Base-by-base conservation (phyloP, 23 tunicate species). In the Trididemnum miniatum region DNA sequence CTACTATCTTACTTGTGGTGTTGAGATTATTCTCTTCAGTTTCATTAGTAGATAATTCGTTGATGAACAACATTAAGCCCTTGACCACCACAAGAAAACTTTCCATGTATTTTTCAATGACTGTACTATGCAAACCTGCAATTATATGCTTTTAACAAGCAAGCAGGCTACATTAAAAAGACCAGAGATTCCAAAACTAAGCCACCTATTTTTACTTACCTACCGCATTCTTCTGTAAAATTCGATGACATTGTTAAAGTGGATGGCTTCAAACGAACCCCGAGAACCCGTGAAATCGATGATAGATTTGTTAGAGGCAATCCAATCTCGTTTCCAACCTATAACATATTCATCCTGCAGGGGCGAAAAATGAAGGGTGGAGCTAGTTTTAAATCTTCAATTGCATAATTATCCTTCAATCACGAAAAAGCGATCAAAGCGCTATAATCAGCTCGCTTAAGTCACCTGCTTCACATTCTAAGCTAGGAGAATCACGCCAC, bases 281-380 rank as follows among this genome's bases (percentile, higher is more conserved):
- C 75, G 32, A 67, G 37, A 20, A 67, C 7, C 20, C 38, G 2
- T 24, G 29, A 31, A 4, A 62, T 62, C 67, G 38, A n/a, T 3
- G 5, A 30, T 38, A 38, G 75, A 67, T 31, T n/a, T 31, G 38
- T 12, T 3, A 31, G 7, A 9, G 7, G 31, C n/a, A 32, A 30
- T 67, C 75, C 75, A 32, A n/a, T 67, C 32, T 67, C 75, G 18
- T 67, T 67, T 9, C 38, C 75, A 5, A 67, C 38, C 75, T 67
- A 7, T 4, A 67, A 67, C 75, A 5, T 67, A 30, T 9, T n/a
- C 75, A 5, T 30, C 38, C 75, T 67, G 37, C 7, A 67, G 32
- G 54, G 54, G 54, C 67, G 5, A 22, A 62, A 62, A n/a, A n/a
- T n/a, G n/a, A n/a, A n/a, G n/a, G n/a, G n/a, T n/a, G n/a, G n/a